Evolutionary conservation across 2,113 vertebrate species (phyloP), one percentile per base, ranked within the genome.

Genomic region (Myiopsitta monachus): DNA sequence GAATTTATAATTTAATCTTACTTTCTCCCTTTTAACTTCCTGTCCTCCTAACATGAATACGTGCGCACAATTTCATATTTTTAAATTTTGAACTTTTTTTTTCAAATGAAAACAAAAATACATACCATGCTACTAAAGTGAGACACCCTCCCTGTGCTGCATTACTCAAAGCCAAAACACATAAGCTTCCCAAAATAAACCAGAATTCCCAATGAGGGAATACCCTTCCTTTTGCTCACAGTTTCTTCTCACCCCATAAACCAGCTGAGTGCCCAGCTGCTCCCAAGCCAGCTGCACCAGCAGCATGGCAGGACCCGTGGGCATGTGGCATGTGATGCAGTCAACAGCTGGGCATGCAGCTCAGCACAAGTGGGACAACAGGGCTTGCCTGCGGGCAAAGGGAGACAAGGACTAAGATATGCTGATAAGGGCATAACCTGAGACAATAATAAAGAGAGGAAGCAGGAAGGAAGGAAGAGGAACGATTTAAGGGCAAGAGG

Each of bases 191-290:
- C 22, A 43, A 73, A 86, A 70, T 24, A 70, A 70, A 4, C 14
- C 31, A 31, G 72, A n/a, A 41, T 23, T 4, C 46, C 41, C 41
- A n/a, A 0, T 3, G 30, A 74, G 24, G 51, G 81, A 79, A 87
- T 69, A n/a, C 6, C 27, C 31, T 54, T 64, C 9, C 44, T 27
- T 64, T 70, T 67, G 23, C 11, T 73, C 24, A 9, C 10, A 46
- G 47, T n/a, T 23, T 17, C 61, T 63, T 83, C 70, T 74, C 23
- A 38, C 2, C 27, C n/a, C 66, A 38, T 5, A 36, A 68, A 51
- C 4, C 68, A 92, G 24, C 47, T 17, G 66, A 26, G 33, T 43
- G 14, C 30, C 54, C 95, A 96, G 94, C 75, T 94, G 91, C 79
- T 95, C 64, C 61, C 68, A 27, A 12, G 75, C 38, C 94, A 94